phyloP scores from a whole-genome alignment of 2,113 vertebrate genomes.

The Gyps fulvus region DNA sequence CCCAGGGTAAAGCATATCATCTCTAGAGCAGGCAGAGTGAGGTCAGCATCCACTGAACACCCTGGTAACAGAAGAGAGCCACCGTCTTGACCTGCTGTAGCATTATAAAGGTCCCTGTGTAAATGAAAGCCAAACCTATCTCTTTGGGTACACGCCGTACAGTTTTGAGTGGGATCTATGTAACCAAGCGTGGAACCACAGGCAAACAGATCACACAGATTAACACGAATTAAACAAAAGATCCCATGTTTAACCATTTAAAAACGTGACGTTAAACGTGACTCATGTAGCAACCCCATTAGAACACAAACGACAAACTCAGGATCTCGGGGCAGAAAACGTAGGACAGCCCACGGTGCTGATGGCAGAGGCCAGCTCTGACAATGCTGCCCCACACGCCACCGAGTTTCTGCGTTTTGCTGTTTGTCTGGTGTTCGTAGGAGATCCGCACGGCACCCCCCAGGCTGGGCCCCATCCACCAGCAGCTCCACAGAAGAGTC shows the following conservation, averaged over 20 bases:
- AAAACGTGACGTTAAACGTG: neutral
- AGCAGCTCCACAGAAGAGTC: neutral
- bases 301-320: neutral
- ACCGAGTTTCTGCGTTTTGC: rapidly evolving
- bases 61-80: neutral
- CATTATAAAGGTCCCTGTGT: neutral
- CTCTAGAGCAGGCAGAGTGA: neutral
- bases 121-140: neutral
- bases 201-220: neutral
- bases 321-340: neutral
- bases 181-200: neutral
- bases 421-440: neutral
- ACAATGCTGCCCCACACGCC: rapidly evolving
- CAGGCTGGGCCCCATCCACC: rapidly evolving
- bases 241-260: neutral
- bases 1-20: neutral
- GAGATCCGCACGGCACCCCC: rapidly evolving
- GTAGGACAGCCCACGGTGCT: neutral
- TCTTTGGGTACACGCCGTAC: neutral
- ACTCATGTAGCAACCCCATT: no score
- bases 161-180: neutral
- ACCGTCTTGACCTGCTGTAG: rapidly evolving
- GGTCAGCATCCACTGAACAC: neutral
- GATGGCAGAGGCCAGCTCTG: neutral
- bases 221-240: neutral